phyloP scores from a whole-genome alignment of 2,113 vertebrate genomes.

The Otocyon megalotis region DNA sequence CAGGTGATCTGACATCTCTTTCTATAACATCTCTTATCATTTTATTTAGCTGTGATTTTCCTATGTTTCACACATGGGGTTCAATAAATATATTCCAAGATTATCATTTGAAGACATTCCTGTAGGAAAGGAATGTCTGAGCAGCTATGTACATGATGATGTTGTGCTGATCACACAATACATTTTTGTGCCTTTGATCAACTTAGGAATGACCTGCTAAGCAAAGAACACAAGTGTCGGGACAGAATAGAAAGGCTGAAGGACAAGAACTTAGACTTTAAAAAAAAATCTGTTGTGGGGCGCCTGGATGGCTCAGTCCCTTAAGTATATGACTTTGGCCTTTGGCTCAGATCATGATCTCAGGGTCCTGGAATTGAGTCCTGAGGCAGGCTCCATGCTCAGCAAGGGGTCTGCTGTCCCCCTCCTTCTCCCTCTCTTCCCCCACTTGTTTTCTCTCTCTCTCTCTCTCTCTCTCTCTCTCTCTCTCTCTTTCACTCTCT shows the following conservation, averaged over 20 bases:
- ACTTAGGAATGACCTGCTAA: not conserved
- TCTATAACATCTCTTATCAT: not conserved
- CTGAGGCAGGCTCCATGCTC: not conserved
- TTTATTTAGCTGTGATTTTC: not conserved
- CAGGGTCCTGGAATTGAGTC: not conserved
- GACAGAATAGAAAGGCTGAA: not conserved
- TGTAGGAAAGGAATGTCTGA: not conserved
- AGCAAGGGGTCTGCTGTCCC: not conserved
- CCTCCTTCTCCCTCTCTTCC: not conserved
- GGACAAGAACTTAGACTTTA: not conserved
- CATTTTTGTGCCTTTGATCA: not conserved
- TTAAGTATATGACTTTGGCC: not conserved
- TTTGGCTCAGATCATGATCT: not conserved
- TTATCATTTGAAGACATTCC: not conserved
- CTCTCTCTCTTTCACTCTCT: not conserved
- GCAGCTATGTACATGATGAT: not conserved
- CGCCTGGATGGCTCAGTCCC: not conserved
- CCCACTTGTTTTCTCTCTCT: not conserved
- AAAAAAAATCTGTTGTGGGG: not conserved
- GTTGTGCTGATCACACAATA: not conserved
- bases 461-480: not conserved
- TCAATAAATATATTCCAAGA: slow-evolving; percentile 2
- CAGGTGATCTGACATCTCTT: not conserved
- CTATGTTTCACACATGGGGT: not conserved
- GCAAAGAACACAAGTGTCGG: not conserved